Percentiles rank a stretch among this genome's conserved stretches.
phyloP scores from a whole-genome alignment of 2,888 invertebrate genomes.

The Cecidostiba fungosa region DNA sequence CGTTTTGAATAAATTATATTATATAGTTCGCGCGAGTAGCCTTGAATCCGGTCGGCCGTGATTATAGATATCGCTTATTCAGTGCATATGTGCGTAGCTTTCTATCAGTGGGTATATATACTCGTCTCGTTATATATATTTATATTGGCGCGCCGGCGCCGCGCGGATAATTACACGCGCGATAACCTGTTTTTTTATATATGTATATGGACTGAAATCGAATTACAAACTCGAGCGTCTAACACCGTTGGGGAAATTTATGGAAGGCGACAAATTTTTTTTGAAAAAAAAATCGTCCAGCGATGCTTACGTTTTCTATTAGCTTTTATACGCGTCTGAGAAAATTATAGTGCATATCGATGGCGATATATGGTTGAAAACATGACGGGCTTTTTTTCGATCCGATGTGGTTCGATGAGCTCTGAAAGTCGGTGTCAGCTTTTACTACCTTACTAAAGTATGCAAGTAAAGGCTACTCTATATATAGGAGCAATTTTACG shows the following conservation, averaged over 20 bases:
- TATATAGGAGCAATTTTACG: too few species aligned
- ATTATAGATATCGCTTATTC: background rate
- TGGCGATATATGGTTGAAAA: background rate
- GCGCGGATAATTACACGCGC: background rate
- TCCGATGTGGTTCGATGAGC: background rate
- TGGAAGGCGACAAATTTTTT: background rate
- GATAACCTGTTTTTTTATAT: background rate
- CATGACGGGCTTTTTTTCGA: background rate
- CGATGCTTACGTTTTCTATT: background rate
- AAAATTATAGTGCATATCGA: background rate
- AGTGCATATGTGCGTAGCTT: background rate
- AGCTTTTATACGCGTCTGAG: background rate
- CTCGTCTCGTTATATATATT: background rate
- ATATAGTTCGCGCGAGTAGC: background rate
- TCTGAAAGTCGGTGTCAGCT: background rate
- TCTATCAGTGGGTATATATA: background rate
- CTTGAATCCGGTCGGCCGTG: background rate
- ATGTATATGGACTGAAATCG: background rate
- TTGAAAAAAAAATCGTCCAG: background rate
- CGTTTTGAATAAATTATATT: background rate
- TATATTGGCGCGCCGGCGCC: background rate
- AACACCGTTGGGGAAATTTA: background rate
- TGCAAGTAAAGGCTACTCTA: too few species aligned
- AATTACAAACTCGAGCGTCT: background rate
- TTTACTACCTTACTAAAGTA: too few species aligned